Evolutionary conservation across 2,888 invertebrate genomes (phyloP), one percentile per base, ranked within the genome.

Genomic region (Sarcophaga caerulescens): DNA sequence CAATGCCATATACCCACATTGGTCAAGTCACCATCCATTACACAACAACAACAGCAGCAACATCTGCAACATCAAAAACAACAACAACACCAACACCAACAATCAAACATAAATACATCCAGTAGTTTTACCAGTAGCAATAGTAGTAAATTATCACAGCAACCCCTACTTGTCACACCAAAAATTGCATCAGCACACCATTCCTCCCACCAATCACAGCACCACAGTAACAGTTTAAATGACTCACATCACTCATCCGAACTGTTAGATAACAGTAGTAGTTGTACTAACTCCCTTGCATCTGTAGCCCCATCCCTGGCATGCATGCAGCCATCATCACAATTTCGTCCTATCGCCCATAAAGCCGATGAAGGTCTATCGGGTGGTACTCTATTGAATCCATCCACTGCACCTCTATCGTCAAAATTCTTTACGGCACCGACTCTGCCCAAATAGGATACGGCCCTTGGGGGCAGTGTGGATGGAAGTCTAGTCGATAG

Each of bases 301-400:
- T 92, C 91, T 88, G 91, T 91, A 89, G 90, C 90, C 81, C 86
- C 88, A 88, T 89, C 90, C 89, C 91, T 91, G 84, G 89, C 91
- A 88, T 92, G 93, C 92, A 93, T 93, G 92, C 92, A 93, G 88
- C 92, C 92, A 88, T 91, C 92, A 85, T 93, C 93, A 90, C 93
- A 93, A 89, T 93, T 93, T 91, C 93, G 93, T 87, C 93, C 93
- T 89, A 93, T 93, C 87, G 93, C 93, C 87, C 93, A 93, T 88
- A 93, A 93, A 90, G 92, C 92, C 88, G 93, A 92, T 89, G 90
- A 92, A 86, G 89, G 89, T 85, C 88, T 89, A 80, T 88, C 89
- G 65, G 91, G 84, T 65, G 87, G 84, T 44, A 89, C 90, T 6
- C 89, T 92, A 73, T 88, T 92, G 71, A 92, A 92, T 88, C 92